Evolutionary conservation across 1,140 invertebrate species (phyloP).

Genomic region (Trinorchestia longiramus): DNA sequence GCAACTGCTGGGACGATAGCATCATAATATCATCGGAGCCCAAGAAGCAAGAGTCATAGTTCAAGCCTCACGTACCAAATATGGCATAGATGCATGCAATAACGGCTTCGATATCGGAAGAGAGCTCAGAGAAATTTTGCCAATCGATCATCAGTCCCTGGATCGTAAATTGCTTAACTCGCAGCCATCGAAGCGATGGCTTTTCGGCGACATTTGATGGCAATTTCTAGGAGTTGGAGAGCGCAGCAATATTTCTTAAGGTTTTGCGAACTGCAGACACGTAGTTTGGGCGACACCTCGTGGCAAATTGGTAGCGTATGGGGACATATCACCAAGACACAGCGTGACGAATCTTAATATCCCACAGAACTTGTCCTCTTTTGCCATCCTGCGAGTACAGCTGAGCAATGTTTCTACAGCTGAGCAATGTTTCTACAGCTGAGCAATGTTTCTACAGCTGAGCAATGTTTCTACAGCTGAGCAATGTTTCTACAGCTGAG

Average conservation of each 20-base stretch:
- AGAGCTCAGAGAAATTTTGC: slow-evolving; percentile 25
- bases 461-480: too few relatives aligned
- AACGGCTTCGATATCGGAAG: slow-evolving; percentile 13
- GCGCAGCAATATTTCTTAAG: slow-evolving; percentile 50
- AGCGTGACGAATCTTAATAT: slow-evolving; percentile 36
- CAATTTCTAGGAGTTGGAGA: slow-evolving; percentile 42
- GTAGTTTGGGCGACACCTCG: slow-evolving; percentile 48
- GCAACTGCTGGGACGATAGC: not conserved
- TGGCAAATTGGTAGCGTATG: slow-evolving; percentile 40
- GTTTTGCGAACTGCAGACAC: slow-evolving; percentile 48
- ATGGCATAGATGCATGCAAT: slow-evolving; percentile 17
- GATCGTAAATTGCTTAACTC: slow-evolving; percentile 55
- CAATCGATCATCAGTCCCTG: slow-evolving; percentile 45
- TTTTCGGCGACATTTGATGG: slow-evolving; percentile 41
- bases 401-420: not conserved
- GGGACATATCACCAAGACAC: slow-evolving; percentile 49
- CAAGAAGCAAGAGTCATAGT: not conserved
- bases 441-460: too few relatives aligned
- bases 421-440: too few relatives aligned
- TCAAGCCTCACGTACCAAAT: not conserved
- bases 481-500: too few relatives aligned
- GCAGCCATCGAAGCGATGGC: slow-evolving; percentile 28
- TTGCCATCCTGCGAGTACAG: not conserved
- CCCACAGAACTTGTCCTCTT: slow-evolving; percentile 11
- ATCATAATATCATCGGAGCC: not conserved